These are phyloP conservation scores for Pachyseris speciosa DNA, from an alignment of 64 coral and sea anemone species.

Conservation along the genomic window DNA sequence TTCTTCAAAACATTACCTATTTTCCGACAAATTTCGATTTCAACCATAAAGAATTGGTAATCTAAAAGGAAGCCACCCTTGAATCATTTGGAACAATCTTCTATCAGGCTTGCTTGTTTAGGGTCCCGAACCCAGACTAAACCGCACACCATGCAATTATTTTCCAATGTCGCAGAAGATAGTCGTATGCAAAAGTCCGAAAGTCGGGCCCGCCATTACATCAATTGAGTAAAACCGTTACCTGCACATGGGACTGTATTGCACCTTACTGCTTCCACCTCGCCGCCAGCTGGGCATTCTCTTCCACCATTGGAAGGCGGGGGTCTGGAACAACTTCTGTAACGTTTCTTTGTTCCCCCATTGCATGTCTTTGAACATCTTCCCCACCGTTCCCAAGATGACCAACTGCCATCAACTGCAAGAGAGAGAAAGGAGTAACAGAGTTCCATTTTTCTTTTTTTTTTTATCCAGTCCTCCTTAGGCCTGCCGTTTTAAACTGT, in stretches of 20 bases:
- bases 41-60: too few relatives aligned
- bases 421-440: neutral
- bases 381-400: neutral
- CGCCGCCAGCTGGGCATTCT: neutral
- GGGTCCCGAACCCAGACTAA: too few relatives aligned
- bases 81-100: too few relatives aligned
- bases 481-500: too few relatives aligned
- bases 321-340: neutral
- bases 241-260: slow-evolving; percentile 18
- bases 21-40: too few relatives aligned
- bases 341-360: neutral
- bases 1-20: too few relatives aligned
- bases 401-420: slow-evolving; percentile 29
- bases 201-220: too few relatives aligned
- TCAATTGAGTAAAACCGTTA: neutral
- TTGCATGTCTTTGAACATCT: slow-evolving; percentile 15
- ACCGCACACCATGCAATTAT: too few relatives aligned
- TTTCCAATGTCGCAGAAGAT: too few relatives aligned
- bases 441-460: neutral
- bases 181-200: too few relatives aligned
- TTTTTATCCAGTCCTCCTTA: neutral
- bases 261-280: neutral
- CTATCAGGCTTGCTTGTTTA: too few relatives aligned
- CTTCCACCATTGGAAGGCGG: slow-evolving; percentile 35
- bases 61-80: too few relatives aligned